These are phyloP conservation scores for Octopus bimaculoides DNA, from an alignment of 1,140 invertebrate species.

Conservation along the genomic window DNA sequence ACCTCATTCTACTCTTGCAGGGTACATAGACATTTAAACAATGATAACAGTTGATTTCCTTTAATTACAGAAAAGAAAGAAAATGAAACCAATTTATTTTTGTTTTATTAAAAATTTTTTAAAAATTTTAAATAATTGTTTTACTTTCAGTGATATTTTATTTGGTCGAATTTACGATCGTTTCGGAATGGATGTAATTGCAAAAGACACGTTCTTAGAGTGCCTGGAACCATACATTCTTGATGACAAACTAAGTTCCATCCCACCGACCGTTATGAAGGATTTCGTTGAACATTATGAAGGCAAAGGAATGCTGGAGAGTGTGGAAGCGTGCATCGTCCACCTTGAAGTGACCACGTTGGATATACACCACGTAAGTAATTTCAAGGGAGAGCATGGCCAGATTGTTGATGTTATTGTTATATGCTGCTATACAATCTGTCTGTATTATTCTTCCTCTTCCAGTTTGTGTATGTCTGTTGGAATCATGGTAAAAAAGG, in stretches of 20 bases:
- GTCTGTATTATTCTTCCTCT: too few species aligned
- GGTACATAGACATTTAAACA: too few species aligned
- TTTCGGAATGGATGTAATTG: constrained; percentile 55
- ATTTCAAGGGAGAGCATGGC: not conserved
- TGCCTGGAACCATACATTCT: constrained; percentile 63
- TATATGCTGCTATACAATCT: too few species aligned
- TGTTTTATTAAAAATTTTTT: not conserved
- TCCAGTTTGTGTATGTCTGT: too few species aligned
- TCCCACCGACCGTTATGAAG: constrained; percentile 62
- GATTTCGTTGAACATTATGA: constrained; percentile 63
- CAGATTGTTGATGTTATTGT: too few species aligned
- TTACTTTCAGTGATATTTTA: constrained; percentile 54
- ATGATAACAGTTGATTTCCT: too few species aligned
- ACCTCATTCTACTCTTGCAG: too few species aligned
- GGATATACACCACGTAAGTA: constrained; percentile 79
- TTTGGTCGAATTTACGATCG: constrained; percentile 60
- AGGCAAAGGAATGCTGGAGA: constrained; percentile 59
- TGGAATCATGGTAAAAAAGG: too few species aligned
- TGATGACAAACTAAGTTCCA: constrained; percentile 58
- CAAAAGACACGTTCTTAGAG: constrained; percentile 61
- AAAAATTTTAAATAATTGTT: not conserved
- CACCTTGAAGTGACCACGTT: constrained; percentile 79
- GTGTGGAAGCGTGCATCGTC: constrained; percentile 77
- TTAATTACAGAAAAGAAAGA: too few species aligned
- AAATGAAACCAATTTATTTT: not conserved